Base-by-base conservation (phyloP, 2,797 vertebrate genomes). In the Heterohyrax brucei region DNA sequence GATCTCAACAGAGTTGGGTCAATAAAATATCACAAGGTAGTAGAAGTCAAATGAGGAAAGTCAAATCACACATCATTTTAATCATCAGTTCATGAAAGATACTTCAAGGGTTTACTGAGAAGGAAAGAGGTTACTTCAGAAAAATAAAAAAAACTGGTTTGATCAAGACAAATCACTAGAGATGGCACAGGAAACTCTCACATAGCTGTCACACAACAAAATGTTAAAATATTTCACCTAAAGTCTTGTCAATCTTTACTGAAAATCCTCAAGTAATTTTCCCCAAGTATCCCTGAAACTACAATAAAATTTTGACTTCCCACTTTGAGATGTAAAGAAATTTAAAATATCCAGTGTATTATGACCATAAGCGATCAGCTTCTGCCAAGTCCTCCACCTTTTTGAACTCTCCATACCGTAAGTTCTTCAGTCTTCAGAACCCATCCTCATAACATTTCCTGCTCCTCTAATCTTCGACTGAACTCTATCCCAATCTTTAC, bases 81-180 rank as follows among this genome's bases (percentile, higher is more conserved):
- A 91, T 61, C 81, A 94, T 85, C 39, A 83, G 33, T 89, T 89
- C 86, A 70, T 89, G 66, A 94, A 91, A 44, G 26, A 12, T 1
- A 94, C 13, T 81, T 83, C 28, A 82, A 85, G 8, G 59, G 75
- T 26, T 83, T 92, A 75, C 61, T 89, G 64, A 91, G 59, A 88
- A 96, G 48, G 44, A 70, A 88, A 93, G 7, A 24, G 16, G 70
- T 75, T 91, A 83, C 46, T 78, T 87, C 75, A 92, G 48, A 44
- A 88, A 77, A 94, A 64, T 81, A 73, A 59, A 56, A 95, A 95
- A 95, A 94, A 4, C 18, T 95, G 16, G 6, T 75, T 88, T 89
- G 61, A 73, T 76, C 16, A 89, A 70, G 68, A 86, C 19, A 92
- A 94, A 4, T 7, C 39, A 46, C 39, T 89, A 82, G 89, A 90